Percentiles rank a stretch among this genome's conserved stretches.
These are phyloP conservation scores for Myopa tessellatipennis DNA, from an alignment of 2,888 invertebrate species.

Conservation along the genomic window DNA sequence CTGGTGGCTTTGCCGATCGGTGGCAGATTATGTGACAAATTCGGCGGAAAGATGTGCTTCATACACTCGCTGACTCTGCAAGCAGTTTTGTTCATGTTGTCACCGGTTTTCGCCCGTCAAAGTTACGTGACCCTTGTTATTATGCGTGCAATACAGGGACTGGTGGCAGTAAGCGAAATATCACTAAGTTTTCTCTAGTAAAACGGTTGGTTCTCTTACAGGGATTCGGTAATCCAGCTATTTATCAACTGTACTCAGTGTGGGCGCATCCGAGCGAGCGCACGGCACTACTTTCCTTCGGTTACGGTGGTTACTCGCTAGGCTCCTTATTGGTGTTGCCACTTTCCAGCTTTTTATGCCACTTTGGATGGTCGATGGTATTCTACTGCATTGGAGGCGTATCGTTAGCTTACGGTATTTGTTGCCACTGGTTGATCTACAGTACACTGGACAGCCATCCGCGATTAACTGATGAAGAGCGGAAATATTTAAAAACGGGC, in stretches of 20 bases:
- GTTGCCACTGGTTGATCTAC: conserved; percentile 65
- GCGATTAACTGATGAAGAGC: conserved; percentile 69
- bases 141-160: conserved; percentile 68
- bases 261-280: conserved; percentile 69
- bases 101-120: conserved; percentile 68
- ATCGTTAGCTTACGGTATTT: conserved; percentile 57
- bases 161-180: conserved; percentile 65
- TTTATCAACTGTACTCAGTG: conserved; percentile 63
- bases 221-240: conserved; percentile 64
- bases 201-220: conserved; percentile 43
- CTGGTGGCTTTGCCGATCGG: conserved; percentile 65
- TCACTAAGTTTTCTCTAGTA: neutral
- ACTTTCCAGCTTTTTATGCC: conserved; percentile 71
- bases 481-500: conserved; percentile 55
- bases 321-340: conserved; percentile 71
- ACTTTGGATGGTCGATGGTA: conserved; percentile 73
- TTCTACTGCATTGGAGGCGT: conserved; percentile 70
- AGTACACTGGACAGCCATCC: conserved; percentile 71
- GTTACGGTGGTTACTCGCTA: conserved; percentile 68
- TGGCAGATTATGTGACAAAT: conserved; percentile 66
- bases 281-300: conserved; percentile 65
- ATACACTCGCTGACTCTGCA: conserved; percentile 62
- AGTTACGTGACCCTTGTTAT: conserved; percentile 64
- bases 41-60: conserved; percentile 67
- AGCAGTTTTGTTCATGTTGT: conserved; percentile 66